Conservation (phyloP, 2,797 vertebrate species). For the Heterohyrax brucei region DNA sequence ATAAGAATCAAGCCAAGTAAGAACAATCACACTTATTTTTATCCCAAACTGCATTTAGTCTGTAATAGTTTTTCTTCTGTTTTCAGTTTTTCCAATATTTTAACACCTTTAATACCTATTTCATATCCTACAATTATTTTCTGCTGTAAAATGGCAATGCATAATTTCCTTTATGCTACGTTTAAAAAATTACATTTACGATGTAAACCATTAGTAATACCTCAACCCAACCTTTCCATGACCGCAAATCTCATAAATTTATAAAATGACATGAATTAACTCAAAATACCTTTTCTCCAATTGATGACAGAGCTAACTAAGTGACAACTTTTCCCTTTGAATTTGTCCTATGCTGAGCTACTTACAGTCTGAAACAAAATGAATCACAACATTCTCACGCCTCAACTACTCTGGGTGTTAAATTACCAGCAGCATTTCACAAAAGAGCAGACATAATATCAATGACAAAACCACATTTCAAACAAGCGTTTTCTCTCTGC, state of each 20-base stretch:
- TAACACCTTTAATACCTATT: not conserved
- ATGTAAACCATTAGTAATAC: not conserved
- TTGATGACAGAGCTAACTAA: not conserved
- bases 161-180: not conserved
- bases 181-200: slow-evolving; percentile 13
- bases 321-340: not conserved
- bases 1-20: not conserved
- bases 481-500: not conserved
- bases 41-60: not conserved
- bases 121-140: not conserved
- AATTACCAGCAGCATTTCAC: not conserved
- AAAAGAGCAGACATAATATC: not conserved
- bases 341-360: not conserved
- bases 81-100: not conserved
- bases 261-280: not conserved
- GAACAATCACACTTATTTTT: not conserved
- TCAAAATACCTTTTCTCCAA: not conserved
- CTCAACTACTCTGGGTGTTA: not conserved
- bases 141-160: not conserved
- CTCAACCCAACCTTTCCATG: not conserved
- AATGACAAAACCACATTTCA: not conserved
- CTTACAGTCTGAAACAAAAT: not conserved
- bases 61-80: not conserved
- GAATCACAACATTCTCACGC: not conserved
- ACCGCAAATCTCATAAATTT: not conserved